A percentile compares a stretch with the other conserved stretches of the same genome.
Conservation (phyloP, 2,113 vertebrate genomes). For the Podarcis muralis region DNA sequence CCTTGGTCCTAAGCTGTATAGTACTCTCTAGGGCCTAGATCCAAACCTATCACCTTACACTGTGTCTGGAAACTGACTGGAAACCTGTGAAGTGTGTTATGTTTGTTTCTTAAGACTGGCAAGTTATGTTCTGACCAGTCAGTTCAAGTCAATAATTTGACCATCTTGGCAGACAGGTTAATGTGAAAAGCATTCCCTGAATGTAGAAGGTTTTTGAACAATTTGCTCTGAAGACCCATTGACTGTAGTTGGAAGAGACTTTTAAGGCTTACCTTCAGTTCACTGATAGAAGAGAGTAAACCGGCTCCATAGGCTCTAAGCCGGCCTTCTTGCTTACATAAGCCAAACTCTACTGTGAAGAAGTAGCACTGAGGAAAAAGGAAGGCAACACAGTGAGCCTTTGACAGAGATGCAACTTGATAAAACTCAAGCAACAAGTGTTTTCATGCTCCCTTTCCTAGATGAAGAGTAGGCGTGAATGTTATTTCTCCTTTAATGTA, state of each 20-base stretch:
- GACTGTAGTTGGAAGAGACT: background rate
- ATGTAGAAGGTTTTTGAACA: background rate
- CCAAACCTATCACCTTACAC: background rate
- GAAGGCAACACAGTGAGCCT: background rate
- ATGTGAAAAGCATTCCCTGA: background rate
- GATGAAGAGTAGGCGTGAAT: background rate
- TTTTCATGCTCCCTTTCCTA: background rate
- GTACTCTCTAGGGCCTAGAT: background rate
- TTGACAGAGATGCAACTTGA: background rate
- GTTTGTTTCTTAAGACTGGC: background rate
- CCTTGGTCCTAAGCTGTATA: background rate
- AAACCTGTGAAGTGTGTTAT: background rate
- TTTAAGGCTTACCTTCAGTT: conserved; percentile 87
- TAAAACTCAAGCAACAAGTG: background rate
- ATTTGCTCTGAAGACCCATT: background rate
- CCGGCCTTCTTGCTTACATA: conserved; percentile 95
- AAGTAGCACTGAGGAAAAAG: conserved; percentile 91
- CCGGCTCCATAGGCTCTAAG: conserved; percentile 94
- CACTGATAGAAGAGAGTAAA: conserved; percentile 95
- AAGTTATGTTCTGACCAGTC: background rate
- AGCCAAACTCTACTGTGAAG: conserved; percentile 97
- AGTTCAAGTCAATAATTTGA: background rate
- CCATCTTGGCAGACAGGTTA: background rate
- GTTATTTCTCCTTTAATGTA: background rate
- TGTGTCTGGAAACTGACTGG: background rate